phyloP scores from a whole-genome alignment of 2,888 invertebrate genomes.

The Drosophila neotestacea region DNA sequence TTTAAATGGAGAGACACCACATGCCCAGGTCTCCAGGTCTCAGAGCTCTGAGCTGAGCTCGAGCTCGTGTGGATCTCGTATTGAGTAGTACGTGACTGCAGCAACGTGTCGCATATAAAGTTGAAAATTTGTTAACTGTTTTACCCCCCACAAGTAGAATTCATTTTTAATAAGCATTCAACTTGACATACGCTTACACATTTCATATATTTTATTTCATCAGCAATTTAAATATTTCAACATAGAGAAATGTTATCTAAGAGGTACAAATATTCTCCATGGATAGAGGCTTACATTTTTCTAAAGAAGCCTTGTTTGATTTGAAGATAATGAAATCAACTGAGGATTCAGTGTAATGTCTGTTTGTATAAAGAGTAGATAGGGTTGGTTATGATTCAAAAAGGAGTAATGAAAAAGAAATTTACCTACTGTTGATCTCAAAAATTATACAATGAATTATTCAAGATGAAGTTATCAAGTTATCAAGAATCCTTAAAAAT shows the following conservation, averaged over 20 bases:
- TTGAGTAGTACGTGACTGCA: slow-evolving; percentile 57
- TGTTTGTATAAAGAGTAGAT: no score
- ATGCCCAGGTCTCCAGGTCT: slow-evolving; percentile 7
- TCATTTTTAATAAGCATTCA: slow-evolving; percentile 53
- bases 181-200: slow-evolving; percentile 25
- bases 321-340: no score
- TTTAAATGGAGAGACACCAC: slow-evolving; percentile 10
- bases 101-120: slow-evolving; percentile 46
- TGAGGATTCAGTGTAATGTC: no score
- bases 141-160: slow-evolving; percentile 22
- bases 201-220: slow-evolving; percentile 35
- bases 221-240: slow-evolving; percentile 28
- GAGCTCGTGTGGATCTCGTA: slow-evolving; percentile 15
- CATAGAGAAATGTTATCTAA: not conserved
- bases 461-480: no score
- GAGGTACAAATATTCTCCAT: not conserved
- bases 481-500: no score
- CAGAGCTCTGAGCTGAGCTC: not conserved
- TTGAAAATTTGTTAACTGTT: slow-evolving; percentile 45
- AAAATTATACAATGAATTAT: no score
- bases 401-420: no score
- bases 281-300: no score
- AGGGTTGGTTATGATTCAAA: no score
- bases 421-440: no score
- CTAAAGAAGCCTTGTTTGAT: no score